Evolutionary conservation across 1,140 invertebrate species (phyloP).

Genomic region (Drosophila guanche): DNA sequence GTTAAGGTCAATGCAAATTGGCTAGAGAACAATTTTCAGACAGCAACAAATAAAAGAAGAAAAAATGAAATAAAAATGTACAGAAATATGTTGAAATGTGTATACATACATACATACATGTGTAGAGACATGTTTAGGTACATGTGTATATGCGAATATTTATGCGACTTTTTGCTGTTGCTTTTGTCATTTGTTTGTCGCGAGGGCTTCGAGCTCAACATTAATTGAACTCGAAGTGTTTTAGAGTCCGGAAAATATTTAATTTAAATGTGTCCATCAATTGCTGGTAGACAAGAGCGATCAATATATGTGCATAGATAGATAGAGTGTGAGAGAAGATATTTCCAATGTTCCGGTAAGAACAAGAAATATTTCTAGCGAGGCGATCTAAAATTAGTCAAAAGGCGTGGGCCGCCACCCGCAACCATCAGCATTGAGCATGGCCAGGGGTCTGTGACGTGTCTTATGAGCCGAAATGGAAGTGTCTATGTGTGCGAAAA

Average conservation of each 20-base stretch:
- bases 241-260: constrained; percentile 36
- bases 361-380: constrained; percentile 45
- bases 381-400: constrained; percentile 65
- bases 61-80: neutral
- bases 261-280: constrained; percentile 52
- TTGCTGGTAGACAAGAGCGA: constrained; percentile 5
- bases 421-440: constrained; percentile 61
- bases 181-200: constrained; percentile 39
- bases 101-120: constrained; percentile 11
- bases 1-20: constrained; percentile 75
- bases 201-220: constrained; percentile 8
- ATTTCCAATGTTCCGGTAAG: constrained; percentile 54
- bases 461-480: constrained; percentile 62
- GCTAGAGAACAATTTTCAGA: constrained; percentile 45
- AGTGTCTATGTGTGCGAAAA: constrained; percentile 31
- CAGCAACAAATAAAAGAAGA: constrained; percentile 5
- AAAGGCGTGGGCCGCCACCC: constrained; percentile 57
- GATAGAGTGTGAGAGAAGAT: constrained; percentile 22
- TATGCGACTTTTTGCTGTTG: constrained; percentile 29
- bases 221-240: constrained; percentile 27
- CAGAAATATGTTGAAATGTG: no score
- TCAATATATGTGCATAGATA: constrained; percentile 5
- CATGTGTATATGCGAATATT: constrained; percentile 9
- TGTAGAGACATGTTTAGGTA: constrained; percentile 14
- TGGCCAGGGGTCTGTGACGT: constrained; percentile 70